Evolutionary conservation across 2,888 invertebrate species (phyloP).

Genomic region (Baronia brevicornis): DNA sequence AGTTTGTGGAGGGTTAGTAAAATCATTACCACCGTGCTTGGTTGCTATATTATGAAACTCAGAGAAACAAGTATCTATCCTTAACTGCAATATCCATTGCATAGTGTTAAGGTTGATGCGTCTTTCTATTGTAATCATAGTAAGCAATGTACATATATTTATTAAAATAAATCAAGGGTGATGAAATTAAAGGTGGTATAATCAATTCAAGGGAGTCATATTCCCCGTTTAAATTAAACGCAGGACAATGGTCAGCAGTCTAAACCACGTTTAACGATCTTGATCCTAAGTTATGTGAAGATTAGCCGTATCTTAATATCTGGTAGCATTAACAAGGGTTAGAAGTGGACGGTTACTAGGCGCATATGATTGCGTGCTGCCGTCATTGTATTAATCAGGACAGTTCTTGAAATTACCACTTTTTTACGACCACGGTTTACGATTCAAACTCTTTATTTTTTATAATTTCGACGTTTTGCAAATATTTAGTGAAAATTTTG

Average conservation of each 20-base stretch:
- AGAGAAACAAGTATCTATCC: slow-evolving; percentile 5
- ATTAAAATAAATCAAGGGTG: not conserved
- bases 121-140: not conserved
- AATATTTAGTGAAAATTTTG: too few relatives aligned
- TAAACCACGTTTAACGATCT: slow-evolving; percentile 53
- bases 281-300: slow-evolving; percentile 72
- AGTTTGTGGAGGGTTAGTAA: slow-evolving; percentile 28
- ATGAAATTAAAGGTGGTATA: slow-evolving; percentile 40
- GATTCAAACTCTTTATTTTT: not conserved
- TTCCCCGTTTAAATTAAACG: slow-evolving; percentile 68
- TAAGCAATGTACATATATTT: slow-evolving; percentile 18
- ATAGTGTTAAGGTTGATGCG: not conserved
- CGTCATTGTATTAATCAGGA: slow-evolving; percentile 1
- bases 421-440: slow-evolving; percentile 4
- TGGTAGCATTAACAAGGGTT: slow-evolving; percentile 47
- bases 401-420: too few relatives aligned
- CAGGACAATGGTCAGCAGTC: slow-evolving; percentile 70
- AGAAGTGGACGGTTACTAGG: slow-evolving; percentile 23
- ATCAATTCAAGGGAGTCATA: slow-evolving; percentile 45
- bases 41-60: slow-evolving; percentile 2
- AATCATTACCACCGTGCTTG: slow-evolving; percentile 28
- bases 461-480: too few relatives aligned
- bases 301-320: slow-evolving; percentile 73
- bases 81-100: slow-evolving; percentile 18
- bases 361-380: slow-evolving; percentile 2